Evolutionary conservation across 30 jellyfish, hydroid and myxozoan species (phyloP), one percentile per base, ranked within the genome.

Genomic region (Hydra vulgaris): DNA sequence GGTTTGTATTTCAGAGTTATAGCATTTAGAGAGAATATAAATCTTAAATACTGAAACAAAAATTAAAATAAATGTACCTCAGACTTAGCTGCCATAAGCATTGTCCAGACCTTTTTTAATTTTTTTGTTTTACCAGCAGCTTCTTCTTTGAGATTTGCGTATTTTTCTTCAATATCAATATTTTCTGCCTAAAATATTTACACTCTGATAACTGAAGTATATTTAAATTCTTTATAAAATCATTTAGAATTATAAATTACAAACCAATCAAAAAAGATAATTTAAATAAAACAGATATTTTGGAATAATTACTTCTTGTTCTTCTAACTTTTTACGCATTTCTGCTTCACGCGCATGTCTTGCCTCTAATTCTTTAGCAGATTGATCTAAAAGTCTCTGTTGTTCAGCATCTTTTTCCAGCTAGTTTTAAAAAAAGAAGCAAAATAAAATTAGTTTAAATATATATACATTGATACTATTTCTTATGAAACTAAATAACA

Each of bases 401-500:
- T 90, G 97, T 27, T 90, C 97, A 1, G 97, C 97, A 22, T 95
- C 97, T 82, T 90, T 90, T 53, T 90, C 97, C 21, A 90, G 90
- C 97, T 89, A 70, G 70, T 66, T 18, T 55, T 72, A 25, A 71
- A 81, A 18, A 55, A 40, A 40, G 12, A 69, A 23, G 27, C 8
- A 23, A 5, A 69, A 20, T 23, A 69, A 8, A 20, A 15, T n/a
- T n/a, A n/a, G n/a, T n/a, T n/a, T 18, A 61, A 71, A 71, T 16
- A 71, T 61, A 20, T 17, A 71, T 18, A 15, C 54, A 71, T 16
- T 18, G 79, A 17, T 18, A 71, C 19, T 17, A 20, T 15, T 17
- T 16, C 66, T 15, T 18, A 15, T 15, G 26, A 71, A 71, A 71
- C 15, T 15, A 61, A 25, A 21, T 18, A 40, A 0, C 95, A 20